These are phyloP conservation scores for Phymastichus coffea DNA, from an alignment of 1,140 invertebrate genomes.

Conservation along the genomic window DNA sequence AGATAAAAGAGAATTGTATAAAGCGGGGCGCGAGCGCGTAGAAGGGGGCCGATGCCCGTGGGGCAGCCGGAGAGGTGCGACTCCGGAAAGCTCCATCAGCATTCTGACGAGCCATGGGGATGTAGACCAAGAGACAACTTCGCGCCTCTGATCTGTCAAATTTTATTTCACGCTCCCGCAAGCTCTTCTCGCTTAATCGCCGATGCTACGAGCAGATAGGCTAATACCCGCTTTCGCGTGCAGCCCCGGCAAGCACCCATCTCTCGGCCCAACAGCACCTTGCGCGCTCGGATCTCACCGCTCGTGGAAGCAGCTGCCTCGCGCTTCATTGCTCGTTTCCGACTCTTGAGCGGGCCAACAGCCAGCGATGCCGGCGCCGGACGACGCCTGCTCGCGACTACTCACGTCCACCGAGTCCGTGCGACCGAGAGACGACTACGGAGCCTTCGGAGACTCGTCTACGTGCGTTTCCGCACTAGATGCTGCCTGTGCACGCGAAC, in stretches of 20 bases:
- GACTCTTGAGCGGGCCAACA: too few relatives aligned
- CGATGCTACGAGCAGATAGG: slow-evolving; percentile 32
- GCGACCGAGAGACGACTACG: too few relatives aligned
- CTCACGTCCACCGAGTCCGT: not conserved
- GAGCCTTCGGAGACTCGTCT: too few relatives aligned
- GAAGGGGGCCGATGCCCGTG: slow-evolving; percentile 40
- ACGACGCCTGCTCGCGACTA: not conserved
- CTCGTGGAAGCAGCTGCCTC: too few relatives aligned
- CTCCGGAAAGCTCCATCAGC: slow-evolving; percentile 12
- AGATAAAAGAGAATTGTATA: slow-evolving; percentile 59
- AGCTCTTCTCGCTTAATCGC: too few relatives aligned
- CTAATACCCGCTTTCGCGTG: slow-evolving; percentile 46
- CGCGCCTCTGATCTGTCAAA: slow-evolving; percentile 53
- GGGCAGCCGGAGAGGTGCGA: slow-evolving; percentile 46
- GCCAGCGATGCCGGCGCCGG: too few relatives aligned
- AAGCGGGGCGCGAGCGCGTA: slow-evolving; percentile 45
- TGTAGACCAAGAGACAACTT: slow-evolving; percentile 31
- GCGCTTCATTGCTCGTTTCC: too few relatives aligned
- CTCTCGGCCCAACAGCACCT: too few relatives aligned
- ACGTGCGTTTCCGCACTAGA: too few relatives aligned
- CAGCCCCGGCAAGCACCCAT: too few relatives aligned
- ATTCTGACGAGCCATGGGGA: slow-evolving; percentile 11
- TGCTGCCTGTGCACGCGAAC: not conserved
- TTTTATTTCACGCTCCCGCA: slow-evolving; percentile 54
- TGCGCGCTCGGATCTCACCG: too few relatives aligned